Evolutionary conservation across 2,888 invertebrate species (phyloP).

Genomic region (Sepioteuthis lessoniana): DNA sequence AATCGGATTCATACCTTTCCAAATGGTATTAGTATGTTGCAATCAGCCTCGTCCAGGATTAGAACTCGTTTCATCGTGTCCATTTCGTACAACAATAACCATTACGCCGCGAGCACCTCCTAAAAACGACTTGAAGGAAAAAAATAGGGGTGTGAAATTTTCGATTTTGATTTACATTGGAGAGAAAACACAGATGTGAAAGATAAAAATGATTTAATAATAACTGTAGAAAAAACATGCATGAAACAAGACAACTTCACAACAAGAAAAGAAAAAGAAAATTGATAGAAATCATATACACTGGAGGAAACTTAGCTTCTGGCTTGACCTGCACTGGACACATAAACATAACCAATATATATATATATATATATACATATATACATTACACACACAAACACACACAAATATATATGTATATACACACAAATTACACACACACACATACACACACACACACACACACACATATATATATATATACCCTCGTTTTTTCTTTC

Average conservation of each 20-base stretch:
- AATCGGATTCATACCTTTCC: no score
- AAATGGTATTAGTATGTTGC: no score
- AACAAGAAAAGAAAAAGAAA: no score
- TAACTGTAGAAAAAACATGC: neutral
- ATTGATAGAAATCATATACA: no score
- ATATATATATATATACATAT: neutral
- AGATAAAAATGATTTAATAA: neutral
- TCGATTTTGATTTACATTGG: neutral
- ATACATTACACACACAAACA: neutral
- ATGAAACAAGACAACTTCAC: no score
- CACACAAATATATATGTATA: neutral
- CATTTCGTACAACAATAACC: no score
- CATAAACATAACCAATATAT: neutral
- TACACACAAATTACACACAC: neutral
- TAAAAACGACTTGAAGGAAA: accelerated
- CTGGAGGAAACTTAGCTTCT: no score
- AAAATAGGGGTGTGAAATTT: neutral
- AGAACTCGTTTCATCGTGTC: no score
- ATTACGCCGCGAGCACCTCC: no score
- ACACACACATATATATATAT: neutral
- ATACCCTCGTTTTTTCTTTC: neutral
- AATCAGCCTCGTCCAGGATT: no score
- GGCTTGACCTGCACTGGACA: neutral
- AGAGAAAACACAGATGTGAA: neutral
- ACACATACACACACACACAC: neutral